Evolutionary conservation across 2,797 vertebrate genomes (phyloP), one percentile per base, ranked within the genome.

Genomic region (Antennarius maculatus): DNA sequence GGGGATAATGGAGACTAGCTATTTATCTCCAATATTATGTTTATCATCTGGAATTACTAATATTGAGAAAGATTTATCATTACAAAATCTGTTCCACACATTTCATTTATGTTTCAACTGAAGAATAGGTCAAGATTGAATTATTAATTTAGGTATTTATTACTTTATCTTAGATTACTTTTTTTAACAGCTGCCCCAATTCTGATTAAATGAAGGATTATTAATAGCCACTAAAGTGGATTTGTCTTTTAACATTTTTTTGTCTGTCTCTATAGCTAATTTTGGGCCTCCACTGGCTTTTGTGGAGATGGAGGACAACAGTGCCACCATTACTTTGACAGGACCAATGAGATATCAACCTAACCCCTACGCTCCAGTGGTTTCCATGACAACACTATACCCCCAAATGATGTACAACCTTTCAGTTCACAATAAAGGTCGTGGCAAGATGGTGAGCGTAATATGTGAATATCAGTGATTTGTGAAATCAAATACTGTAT

Each of bases 211-310:
- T 43, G 0, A 17, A 46, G n/a, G 45, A n/a, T 46, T 46, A 6
- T 17, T n/a, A n/a, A 46, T n/a, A 46, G 13, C 1, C 14, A 14
- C 2, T 14, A 14, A 43, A 43, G n/a, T 46, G 45, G 7, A 6
- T n/a, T 46, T 46, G 3, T 46, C 45, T 23, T 23, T 23, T 23
- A 23, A 23, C 13, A 46, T 7, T 1, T 34, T 34, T 61, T 50
- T 48, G 13, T 75, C 12, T 3, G 2, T 53, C 63, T 31, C 2
- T 34, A 13, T 31, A 94, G 94, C 92, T 5, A 74, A 2, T 23
- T 81, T 95, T 48, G 93, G 93, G 3, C 81, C 90, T 15, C 94
- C 94, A 0, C 23, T 72, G n/a, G 42, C 93, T 28, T 76, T 85
- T 9, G 52, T 94, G 59, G 78, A 66, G 3, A 16, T 84, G 9